Evolutionary conservation across 2,797 vertebrate genomes (phyloP).

Genomic region (Paguma larvata): DNA sequence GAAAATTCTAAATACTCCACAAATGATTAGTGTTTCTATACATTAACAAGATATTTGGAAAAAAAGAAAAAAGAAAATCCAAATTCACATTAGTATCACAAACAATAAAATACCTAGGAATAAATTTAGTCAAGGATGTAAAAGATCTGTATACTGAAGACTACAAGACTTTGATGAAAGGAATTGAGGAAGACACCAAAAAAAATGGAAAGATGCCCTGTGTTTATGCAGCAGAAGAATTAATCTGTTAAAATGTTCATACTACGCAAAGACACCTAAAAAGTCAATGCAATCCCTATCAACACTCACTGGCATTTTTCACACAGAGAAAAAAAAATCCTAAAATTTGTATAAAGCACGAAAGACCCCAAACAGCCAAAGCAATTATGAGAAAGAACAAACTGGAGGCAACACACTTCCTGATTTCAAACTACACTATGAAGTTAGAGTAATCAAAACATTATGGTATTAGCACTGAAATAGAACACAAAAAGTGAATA

Average conservation of each 20-base stretch:
- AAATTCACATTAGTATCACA: background rate
- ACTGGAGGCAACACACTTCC: background rate
- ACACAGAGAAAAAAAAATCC: background rate
- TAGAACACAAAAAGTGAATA: background rate
- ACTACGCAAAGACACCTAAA: background rate
- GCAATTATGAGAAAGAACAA: background rate
- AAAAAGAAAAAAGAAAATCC: background rate
- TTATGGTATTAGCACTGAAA: background rate
- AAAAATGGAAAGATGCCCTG: background rate
- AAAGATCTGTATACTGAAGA: background rate
- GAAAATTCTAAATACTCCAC: background rate
- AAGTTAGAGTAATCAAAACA: background rate
- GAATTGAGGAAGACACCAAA: background rate
- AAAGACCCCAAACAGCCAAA: background rate
- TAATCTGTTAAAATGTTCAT: background rate
- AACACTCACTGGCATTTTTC: background rate
- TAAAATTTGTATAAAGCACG: background rate
- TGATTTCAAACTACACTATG: background rate
- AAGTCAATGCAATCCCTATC: background rate
- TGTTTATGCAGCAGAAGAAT: background rate
- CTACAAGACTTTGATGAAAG: background rate
- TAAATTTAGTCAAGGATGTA: background rate
- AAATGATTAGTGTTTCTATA: background rate
- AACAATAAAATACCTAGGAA: background rate
- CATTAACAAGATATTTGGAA: background rate